Evolutionary conservation across 2,888 invertebrate genomes (phyloP), one percentile per base, ranked within the genome.

Genomic region (Ceramica pisi): DNA sequence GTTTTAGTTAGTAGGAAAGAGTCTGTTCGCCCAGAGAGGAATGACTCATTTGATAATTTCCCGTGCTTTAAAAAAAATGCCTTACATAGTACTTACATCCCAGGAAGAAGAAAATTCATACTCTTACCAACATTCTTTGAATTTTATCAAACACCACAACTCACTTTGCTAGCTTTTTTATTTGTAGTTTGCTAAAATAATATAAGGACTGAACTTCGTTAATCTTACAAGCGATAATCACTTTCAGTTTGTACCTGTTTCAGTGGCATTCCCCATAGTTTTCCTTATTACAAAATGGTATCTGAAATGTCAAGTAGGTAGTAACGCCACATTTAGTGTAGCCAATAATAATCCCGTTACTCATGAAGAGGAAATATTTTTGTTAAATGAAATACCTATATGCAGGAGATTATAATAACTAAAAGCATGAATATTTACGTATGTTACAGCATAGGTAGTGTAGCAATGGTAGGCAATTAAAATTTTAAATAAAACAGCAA

Each of bases 341-440:
- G 38, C 79, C 63, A 78, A 78, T 67, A 78, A 62, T 64, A 46
- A 57, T 46, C 31, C 50, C 10, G 57, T 51, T 63, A 64, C n/a
- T 63, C 59, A 14, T 48, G 9, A 56, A 41, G 68, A 79, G 77
- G 74, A 78, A 77, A 78, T 8, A 46, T 46, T 35, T 73, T 19
- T 26, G 44, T 66, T 59, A 76, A 72, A 71, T 55, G 16, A 57
- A 65, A 61, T 64, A 57, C 48, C 74, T 67, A 77, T 48, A 46
- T 46, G 62, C 57, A 53, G n/a, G 12, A 44, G 57, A 76, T 71
- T 62, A 57, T 55, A 44, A 26, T 19, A 55, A 48, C 48, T 35
- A 48, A 76, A 26, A 26, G 53, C 38, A 38, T 64, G 35, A 31
- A 53, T 46, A 44, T 35, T 64, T 31, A 71, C 14, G 55, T 14